phyloP scores from a whole-genome alignment of 2,888 invertebrate genomes.

The Latrodectus elegans region DNA sequence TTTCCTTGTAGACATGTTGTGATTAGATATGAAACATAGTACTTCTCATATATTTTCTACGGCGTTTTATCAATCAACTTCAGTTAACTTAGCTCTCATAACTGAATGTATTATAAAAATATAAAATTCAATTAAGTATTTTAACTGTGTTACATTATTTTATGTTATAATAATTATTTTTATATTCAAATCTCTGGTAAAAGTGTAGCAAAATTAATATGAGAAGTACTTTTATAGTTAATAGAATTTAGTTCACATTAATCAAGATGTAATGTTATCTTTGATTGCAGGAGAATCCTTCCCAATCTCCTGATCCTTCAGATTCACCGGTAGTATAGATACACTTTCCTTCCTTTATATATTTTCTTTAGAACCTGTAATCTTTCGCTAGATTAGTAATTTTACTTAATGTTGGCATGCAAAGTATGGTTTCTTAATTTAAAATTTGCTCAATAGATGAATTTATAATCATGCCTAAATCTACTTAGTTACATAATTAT shows the following conservation, averaged over 20 bases:
- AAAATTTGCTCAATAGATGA: neutral
- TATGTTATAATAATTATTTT: neutral
- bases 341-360: conserved; percentile 66
- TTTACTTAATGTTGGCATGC: conserved; percentile 58
- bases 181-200: neutral
- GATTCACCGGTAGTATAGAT: conserved; percentile 73
- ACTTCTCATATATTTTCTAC: neutral
- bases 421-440: conserved; percentile 35
- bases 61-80: neutral
- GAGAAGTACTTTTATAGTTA: neutral
- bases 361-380: conserved; percentile 59
- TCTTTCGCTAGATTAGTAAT: conserved; percentile 43
- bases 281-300: conserved; percentile 72
- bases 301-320: conserved; percentile 71
- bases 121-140: too few species aligned
- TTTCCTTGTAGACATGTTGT: neutral
- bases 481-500: too few species aligned
- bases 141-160: too few species aligned
- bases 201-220: neutral
- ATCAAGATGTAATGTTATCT: conserved; percentile 56
- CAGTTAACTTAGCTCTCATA: neutral
- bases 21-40: neutral
- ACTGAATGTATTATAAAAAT: neutral
- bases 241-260: neutral
- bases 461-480: too few species aligned